Conservation (phyloP, 2,113 vertebrate species). For the Rutilus rutilus region DNA sequence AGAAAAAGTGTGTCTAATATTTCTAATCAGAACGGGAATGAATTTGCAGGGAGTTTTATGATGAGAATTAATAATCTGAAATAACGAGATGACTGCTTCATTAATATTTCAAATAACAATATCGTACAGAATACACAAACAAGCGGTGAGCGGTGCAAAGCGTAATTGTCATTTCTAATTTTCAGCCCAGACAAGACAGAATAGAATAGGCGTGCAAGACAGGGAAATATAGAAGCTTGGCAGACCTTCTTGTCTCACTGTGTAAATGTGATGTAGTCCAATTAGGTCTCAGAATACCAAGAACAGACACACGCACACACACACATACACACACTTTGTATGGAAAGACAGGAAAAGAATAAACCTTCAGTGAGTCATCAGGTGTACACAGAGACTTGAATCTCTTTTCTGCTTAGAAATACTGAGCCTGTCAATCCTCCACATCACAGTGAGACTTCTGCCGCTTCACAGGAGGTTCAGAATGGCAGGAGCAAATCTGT, state of each 20-base stretch:
- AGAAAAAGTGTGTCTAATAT: constrained; percentile 24
- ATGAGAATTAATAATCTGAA: constrained; percentile 40
- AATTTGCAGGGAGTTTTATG: constrained; percentile 15
- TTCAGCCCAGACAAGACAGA: constrained; percentile 26
- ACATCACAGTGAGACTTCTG: constrained; percentile 24
- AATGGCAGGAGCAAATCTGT: constrained; percentile 24
- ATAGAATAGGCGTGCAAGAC: not conserved
- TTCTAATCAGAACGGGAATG: constrained; percentile 17
- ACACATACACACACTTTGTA: constrained; percentile 18
- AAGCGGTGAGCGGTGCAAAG: not conserved
- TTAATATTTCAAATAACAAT: not conserved
- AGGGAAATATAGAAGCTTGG: constrained; percentile 22
- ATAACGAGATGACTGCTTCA: constrained; percentile 29
- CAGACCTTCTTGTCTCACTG: constrained; percentile 27
- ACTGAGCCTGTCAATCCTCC: constrained; percentile 29
- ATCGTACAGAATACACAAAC: constrained; percentile 26
- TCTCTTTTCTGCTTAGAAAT: constrained; percentile 16
- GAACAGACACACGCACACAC: constrained; percentile 34
- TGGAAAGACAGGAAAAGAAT: constrained; percentile 8
- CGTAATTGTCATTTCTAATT: constrained; percentile 19
- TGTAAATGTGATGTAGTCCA: constrained; percentile 33
- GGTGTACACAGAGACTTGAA: constrained; percentile 33
- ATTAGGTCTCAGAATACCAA: constrained; percentile 31
- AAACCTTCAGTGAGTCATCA: constrained; percentile 40
- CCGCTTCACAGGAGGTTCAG: constrained; percentile 25